Evolutionary conservation across 2,888 invertebrate species (phyloP).

Genomic region (Idaea dimidiata): DNA sequence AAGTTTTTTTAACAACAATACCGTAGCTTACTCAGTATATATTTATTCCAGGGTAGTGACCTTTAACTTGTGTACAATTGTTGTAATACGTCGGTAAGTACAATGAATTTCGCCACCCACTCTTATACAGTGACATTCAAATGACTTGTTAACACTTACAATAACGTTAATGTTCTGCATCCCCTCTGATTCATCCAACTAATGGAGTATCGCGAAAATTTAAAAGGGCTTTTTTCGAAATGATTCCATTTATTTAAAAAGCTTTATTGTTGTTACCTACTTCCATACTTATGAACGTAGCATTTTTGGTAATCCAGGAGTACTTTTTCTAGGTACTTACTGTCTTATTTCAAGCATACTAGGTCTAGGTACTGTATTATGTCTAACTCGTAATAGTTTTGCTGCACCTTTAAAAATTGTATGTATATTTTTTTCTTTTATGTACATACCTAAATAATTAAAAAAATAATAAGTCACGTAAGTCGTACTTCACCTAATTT

Average conservation of each 20-base stretch:
- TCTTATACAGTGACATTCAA: slow-evolving; percentile 49
- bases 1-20: background rate
- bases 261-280: slow-evolving; percentile 8
- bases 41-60: background rate
- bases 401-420: too few relatives aligned
- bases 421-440: too few relatives aligned
- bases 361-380: too few relatives aligned
- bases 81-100: background rate
- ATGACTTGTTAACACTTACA: slow-evolving; percentile 58
- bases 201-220: slow-evolving; percentile 51
- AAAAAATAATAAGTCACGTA: too few relatives aligned
- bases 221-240: slow-evolving; percentile 24
- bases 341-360: too few relatives aligned
- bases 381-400: too few relatives aligned
- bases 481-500: too few relatives aligned
- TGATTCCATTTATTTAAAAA: slow-evolving; percentile 18
- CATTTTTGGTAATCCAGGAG: background rate
- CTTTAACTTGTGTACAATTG: background rate
- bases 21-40: background rate
- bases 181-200: slow-evolving; percentile 46
- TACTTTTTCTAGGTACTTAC: too few relatives aligned
- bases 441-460: too few relatives aligned
- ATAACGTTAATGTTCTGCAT: slow-evolving; percentile 50
- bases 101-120: slow-evolving; percentile 26
- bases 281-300: background rate